Evolutionary conservation across 2,888 invertebrate species (phyloP), one percentile per base, ranked within the genome.

Genomic region (Omphaloscelis lunosa): DNA sequence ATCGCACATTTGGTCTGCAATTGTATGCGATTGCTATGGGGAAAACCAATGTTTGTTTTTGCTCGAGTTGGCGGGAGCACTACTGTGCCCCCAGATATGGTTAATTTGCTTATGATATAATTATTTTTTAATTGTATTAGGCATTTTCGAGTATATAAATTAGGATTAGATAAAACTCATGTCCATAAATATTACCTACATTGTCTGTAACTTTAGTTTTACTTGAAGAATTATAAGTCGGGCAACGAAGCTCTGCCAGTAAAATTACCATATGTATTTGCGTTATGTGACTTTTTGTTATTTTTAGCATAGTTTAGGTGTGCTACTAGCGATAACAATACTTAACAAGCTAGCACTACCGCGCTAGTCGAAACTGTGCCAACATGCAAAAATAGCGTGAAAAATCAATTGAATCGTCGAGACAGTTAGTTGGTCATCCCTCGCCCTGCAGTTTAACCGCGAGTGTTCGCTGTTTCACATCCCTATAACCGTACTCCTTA

Each of bases 371-470:
- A 93, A 93, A 91, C 92, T 92, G 93, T 94, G 94, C 93, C 94
- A 93, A 93, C 92, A 93, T 93, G 90, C 94, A 94, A 95, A 95
- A 96, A 96, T 96, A 96, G 94, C 93, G 86, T 89, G 91, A 89
- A 95, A 95, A 96, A 96, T 96, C 95, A 95, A 96, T 96, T 94
- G 93, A 91, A 91, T 88, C 88, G 93, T 87, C 91, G 90, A 91
- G 91, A 90, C 91, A 91, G 90, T 90, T 91, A 91, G 90, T 90
- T 91, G 89, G 91, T 91, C 90, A 91, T 89, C 89, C 89, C 92
- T 91, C 90, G 86, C 86, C 89, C 89, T 93, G 93, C 94, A 95
- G 95, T 95, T 93, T 93, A 89, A 89, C 89, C 89, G 91, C 90
- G 93, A 89, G 88, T 91, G 90, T 92, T 89, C 91, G 80, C 86